These are phyloP conservation scores for Neotoxoptera formosana DNA, from an alignment of 1,140 invertebrate genomes.

Conservation along the genomic window DNA sequence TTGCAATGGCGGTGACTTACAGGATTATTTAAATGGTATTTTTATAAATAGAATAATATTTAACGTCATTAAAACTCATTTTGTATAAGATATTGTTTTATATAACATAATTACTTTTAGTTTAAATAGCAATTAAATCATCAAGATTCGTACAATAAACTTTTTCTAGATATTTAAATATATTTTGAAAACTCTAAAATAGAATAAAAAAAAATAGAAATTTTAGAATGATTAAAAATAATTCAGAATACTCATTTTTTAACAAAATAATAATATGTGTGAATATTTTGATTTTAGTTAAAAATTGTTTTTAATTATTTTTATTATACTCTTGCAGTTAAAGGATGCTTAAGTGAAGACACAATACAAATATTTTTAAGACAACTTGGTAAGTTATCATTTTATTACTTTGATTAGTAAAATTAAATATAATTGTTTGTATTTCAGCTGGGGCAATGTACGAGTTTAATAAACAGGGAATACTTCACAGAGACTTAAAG, in stretches of 20 bases:
- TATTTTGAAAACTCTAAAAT: conserved; percentile 54
- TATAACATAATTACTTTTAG: neutral
- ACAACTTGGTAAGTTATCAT: conserved; percentile 79
- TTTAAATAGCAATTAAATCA: neutral
- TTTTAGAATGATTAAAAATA: neutral
- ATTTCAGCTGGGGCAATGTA: conserved; percentile 91
- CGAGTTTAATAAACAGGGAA: conserved; percentile 93
- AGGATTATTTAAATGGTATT: conserved; percentile 92
- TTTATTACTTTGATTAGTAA: conserved; percentile 48
- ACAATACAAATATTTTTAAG: conserved; percentile 94
- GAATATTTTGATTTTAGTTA: neutral
- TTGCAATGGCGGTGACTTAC: conserved; percentile 98
- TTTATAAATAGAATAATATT: neutral
- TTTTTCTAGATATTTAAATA: neutral
- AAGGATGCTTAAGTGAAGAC: conserved; percentile 94
- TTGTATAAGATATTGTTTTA: neutral
- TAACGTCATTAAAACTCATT: neutral
- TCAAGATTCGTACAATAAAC: neutral
- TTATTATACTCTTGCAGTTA: conserved; percentile 67
- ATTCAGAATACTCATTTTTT: neutral
- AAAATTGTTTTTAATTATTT: conserved; percentile 33
- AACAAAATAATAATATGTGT: neutral
- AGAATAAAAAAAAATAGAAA: neutral
- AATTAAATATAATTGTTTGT: conserved; percentile 42
- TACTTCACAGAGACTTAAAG: conserved; percentile 98